Conservation (phyloP, 2,888 invertebrate genomes). For the Schizaphis graminum region DNA sequence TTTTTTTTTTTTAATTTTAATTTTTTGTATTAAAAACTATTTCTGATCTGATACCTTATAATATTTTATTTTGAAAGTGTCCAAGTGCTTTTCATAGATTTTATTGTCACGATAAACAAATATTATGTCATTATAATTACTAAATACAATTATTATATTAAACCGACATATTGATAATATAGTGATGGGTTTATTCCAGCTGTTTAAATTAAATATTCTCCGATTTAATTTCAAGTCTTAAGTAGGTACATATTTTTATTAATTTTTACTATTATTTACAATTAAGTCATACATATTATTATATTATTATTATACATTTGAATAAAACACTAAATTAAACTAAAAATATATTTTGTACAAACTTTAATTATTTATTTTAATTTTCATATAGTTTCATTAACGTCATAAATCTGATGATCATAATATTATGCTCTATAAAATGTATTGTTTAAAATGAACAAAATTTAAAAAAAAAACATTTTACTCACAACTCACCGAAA, state of each 20-base stretch:
- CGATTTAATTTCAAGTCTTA: neutral
- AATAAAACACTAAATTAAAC: neutral
- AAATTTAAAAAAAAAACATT: neutral
- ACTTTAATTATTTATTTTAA: neutral
- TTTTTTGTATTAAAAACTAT: neutral
- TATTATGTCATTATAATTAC: neutral
- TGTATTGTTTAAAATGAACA: neutral
- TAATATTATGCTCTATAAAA: neutral
- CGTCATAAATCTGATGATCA: neutral
- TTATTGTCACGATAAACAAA: neutral
- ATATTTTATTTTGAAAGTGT: neutral
- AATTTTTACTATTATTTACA: neutral
- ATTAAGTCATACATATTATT: neutral
- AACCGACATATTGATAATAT: neutral
- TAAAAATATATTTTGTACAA: neutral
- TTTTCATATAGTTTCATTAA: neutral
- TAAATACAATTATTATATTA: neutral
- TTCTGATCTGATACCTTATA: neutral
- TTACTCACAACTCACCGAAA: neutral
- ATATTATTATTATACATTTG: neutral
- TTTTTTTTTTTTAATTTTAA: neutral
- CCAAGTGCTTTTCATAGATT: neutral
- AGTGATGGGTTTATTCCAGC: neutral
- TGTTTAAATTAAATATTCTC: neutral
- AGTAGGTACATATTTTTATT: neutral